These are phyloP conservation scores for Cyclargus thomasi DNA, from an alignment of 1,140 invertebrate genomes.

Conservation along the genomic window DNA sequence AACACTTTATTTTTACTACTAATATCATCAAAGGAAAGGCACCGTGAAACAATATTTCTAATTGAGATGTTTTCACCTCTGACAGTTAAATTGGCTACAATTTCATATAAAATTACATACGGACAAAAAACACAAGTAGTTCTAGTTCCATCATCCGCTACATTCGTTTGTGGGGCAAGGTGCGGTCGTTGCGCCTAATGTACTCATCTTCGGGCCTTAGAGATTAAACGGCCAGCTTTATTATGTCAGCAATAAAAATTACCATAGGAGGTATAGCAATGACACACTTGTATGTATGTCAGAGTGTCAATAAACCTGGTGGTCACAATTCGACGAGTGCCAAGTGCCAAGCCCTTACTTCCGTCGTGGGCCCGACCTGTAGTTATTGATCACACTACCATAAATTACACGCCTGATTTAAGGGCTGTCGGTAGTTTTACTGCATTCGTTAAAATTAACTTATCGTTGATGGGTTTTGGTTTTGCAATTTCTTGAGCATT, in stretches of 20 bases:
- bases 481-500: too few species aligned
- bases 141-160: neutral
- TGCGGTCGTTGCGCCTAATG: slow-evolving; percentile 3
- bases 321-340: slow-evolving; percentile 28
- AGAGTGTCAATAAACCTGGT: slow-evolving; percentile 33
- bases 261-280: slow-evolving; percentile 21
- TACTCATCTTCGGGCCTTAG: neutral
- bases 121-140: neutral
- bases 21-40: neutral
- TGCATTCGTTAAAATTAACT: slow-evolving; percentile 13
- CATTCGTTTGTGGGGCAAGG: slow-evolving; percentile 11
- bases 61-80: neutral
- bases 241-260: slow-evolving; percentile 18
- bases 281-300: slow-evolving; percentile 35
- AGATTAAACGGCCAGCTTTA: slow-evolving; percentile 6
- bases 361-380: slow-evolving; percentile 22
- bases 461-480: neutral
- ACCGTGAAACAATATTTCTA: neutral
- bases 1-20: neutral
- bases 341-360: slow-evolving; percentile 27
- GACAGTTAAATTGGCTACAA: neutral
- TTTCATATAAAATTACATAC: neutral
- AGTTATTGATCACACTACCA: slow-evolving; percentile 16
- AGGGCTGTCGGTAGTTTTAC: slow-evolving; percentile 2
- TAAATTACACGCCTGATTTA: slow-evolving; percentile 11